Conservation (phyloP, 2,113 vertebrate species). For the Chaetura pelagica region DNA sequence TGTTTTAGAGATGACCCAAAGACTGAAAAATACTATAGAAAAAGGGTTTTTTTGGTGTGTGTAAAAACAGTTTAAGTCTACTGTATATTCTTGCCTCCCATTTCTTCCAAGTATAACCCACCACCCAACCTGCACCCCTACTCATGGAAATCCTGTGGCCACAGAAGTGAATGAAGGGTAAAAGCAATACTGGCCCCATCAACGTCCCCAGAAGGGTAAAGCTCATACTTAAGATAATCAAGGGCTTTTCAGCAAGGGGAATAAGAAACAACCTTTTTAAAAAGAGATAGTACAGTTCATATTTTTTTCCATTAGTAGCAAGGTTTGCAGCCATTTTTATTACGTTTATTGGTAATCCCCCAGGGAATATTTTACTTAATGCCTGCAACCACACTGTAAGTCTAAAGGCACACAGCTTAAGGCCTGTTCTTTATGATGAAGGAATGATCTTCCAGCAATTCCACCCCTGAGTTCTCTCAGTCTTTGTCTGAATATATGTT, state of each 20-base stretch:
- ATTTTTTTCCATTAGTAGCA: neutral
- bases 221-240: neutral
- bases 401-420: neutral
- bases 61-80: neutral
- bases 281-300: neutral
- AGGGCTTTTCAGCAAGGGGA: neutral
- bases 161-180: neutral
- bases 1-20: neutral
- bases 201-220: neutral
- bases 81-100: neutral
- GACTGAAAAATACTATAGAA: neutral
- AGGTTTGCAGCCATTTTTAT: neutral
- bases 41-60: accelerated
- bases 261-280: neutral
- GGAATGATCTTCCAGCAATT: neutral
- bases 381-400: neutral
- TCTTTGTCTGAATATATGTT: neutral
- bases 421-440: neutral
- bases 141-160: neutral
- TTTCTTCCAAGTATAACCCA: neutral
- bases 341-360: neutral
- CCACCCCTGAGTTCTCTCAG: neutral
- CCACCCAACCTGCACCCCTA: accelerated
- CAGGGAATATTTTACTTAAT: neutral
- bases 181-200: neutral